These are phyloP conservation scores for Dryadula phaetusa DNA, from an alignment of 2,888 invertebrate genomes.

Conservation along the genomic window DNA sequence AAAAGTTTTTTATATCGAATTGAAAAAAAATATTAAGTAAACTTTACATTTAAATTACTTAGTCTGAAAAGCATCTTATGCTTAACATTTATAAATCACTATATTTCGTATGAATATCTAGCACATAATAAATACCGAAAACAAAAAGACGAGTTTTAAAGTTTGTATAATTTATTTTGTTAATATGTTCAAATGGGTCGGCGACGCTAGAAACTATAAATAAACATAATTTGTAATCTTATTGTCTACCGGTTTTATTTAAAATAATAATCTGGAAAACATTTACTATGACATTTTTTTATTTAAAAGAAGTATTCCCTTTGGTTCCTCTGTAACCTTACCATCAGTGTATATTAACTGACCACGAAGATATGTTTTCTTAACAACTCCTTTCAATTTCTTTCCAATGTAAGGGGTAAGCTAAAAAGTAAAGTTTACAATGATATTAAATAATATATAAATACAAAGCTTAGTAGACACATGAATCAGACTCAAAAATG, in stretches of 20 bases:
- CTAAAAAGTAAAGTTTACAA: slow-evolving; percentile 61
- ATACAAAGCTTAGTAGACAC: neutral
- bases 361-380: slow-evolving; percentile 87
- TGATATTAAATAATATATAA: neutral
- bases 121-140: neutral
- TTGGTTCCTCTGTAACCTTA: slow-evolving; percentile 63
- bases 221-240: neutral
- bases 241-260: neutral
- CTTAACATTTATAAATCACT: neutral
- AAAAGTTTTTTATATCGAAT: no score
- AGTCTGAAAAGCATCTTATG: neutral
- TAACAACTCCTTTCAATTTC: slow-evolving; percentile 85
- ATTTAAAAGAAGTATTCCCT: slow-evolving; percentile 77
- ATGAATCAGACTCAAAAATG: neutral
- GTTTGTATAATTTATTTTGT: slow-evolving; percentile 4
- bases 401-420: slow-evolving; percentile 87
- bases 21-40: no score
- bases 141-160: slow-evolving; percentile 12
- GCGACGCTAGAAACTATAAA: neutral
- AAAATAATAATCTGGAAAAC: neutral
- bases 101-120: neutral
- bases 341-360: slow-evolving; percentile 83
- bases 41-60: no score
- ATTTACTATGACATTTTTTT: slow-evolving; percentile 24
- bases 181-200: neutral